These are phyloP conservation scores for Bettongia penicillata DNA, from an alignment of 2,113 vertebrate species.

Conservation along the genomic window DNA sequence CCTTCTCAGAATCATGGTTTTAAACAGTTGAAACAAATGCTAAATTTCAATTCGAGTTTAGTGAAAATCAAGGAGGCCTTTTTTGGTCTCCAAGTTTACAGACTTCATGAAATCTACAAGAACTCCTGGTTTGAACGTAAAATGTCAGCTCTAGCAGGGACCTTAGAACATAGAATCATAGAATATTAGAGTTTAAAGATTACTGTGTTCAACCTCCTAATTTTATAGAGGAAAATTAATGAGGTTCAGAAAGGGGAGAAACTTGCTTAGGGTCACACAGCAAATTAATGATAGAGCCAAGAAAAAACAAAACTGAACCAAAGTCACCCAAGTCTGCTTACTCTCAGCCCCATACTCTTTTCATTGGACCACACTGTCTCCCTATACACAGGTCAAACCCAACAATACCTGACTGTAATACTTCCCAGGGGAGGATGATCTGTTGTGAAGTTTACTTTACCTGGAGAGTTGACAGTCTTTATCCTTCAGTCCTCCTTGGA, in stretches of 20 bases:
- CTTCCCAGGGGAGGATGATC: no score
- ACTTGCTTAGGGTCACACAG: background rate
- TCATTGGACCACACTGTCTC: background rate
- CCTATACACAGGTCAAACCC: background rate
- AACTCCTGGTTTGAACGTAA: background rate
- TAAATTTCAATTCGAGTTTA: background rate
- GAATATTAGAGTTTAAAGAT: background rate
- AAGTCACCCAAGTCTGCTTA: background rate
- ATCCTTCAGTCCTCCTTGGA: background rate
- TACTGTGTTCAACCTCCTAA: background rate
- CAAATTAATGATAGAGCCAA: background rate
- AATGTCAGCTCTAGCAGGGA: background rate
- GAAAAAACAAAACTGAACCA: no score
- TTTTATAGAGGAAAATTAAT: background rate
- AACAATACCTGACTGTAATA: background rate
- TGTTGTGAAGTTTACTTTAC: background rate
- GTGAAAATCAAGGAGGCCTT: background rate
- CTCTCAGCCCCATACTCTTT: background rate
- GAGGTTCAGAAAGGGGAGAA: background rate
- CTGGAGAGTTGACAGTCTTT: background rate
- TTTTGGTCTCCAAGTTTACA: background rate
- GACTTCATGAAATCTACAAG: background rate
- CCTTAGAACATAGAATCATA: background rate
- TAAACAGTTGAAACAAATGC: background rate
- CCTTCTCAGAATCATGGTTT: background rate